phyloP scores from a whole-genome alignment of 2,113 vertebrate species.

The Chionodraco myersi region DNA sequence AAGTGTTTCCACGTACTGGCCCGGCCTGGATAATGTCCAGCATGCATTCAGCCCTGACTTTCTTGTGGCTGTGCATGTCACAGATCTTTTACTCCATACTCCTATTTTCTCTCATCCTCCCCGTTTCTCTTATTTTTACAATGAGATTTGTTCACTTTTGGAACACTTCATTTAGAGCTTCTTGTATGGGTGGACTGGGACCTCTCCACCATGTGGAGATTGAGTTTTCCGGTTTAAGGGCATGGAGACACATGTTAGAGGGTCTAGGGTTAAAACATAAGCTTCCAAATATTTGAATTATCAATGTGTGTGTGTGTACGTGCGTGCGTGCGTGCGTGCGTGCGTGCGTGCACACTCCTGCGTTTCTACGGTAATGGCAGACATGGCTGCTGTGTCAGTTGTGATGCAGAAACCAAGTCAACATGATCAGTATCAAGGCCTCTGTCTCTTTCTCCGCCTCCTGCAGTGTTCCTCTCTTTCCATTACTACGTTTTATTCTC shows the following conservation, averaged over 20 bases:
- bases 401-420: slow-evolving; percentile 51
- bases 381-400: slow-evolving; percentile 49
- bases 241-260: not conserved
- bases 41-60: slow-evolving; percentile 71
- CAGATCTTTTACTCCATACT: slow-evolving; percentile 68
- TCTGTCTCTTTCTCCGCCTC: slow-evolving; percentile 1
- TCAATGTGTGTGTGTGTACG: no score
- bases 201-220: slow-evolving; percentile 30
- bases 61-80: slow-evolving; percentile 77
- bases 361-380: slow-evolving; percentile 58
- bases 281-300: no score
- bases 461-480: not conserved
- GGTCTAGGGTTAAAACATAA: no score
- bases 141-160: slow-evolving; percentile 32
- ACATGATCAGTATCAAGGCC: slow-evolving; percentile 42
- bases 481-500: not conserved
- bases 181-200: slow-evolving; percentile 48
- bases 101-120: slow-evolving; percentile 52
- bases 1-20: slow-evolving; percentile 64
- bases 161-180: slow-evolving; percentile 74
- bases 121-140: slow-evolving; percentile 41
- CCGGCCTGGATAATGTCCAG: slow-evolving; percentile 65
- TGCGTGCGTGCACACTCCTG: slow-evolving; percentile 16
- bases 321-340: no score
- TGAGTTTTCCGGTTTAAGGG: slow-evolving; percentile 15